Evolutionary conservation across 2,888 invertebrate species (phyloP).

Genomic region (Pegoplata infirma): DNA sequence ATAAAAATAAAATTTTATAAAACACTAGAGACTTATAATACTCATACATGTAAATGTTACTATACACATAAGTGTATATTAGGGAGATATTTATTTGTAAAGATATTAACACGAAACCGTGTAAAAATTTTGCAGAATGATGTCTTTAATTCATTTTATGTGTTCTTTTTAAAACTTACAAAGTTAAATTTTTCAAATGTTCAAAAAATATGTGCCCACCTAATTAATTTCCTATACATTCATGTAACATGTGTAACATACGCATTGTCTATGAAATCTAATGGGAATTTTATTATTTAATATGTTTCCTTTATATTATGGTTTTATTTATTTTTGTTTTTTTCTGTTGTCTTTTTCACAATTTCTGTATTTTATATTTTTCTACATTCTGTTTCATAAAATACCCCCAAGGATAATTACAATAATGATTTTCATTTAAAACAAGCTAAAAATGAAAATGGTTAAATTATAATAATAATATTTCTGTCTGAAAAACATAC

Average conservation of each 20-base stretch:
- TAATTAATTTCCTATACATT: background rate
- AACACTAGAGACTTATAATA: slow-evolving; percentile 41
- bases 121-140: too few relatives aligned
- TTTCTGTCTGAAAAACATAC: too few relatives aligned
- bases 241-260: background rate
- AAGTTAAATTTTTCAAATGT: background rate
- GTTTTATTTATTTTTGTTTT: background rate
- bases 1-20: slow-evolving; percentile 22
- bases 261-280: slow-evolving; percentile 24
- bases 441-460: slow-evolving; percentile 17
- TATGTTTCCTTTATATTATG: slow-evolving; percentile 12
- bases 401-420: slow-evolving; percentile 56
- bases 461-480: slow-evolving; percentile 10
- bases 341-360: background rate
- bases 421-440: slow-evolving; percentile 48
- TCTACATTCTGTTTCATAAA: too few relatives aligned
- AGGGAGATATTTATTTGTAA: background rate
- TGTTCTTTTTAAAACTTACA: too few relatives aligned
- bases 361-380: slow-evolving; percentile 3
- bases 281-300: slow-evolving; percentile 49
- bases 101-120: too few relatives aligned
- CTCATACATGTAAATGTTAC: background rate
- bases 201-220: background rate
- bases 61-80: too few relatives aligned
- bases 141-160: too few relatives aligned